Base-by-base conservation (phyloP, 1,140 invertebrate genomes). In the Aporrectodea caliginosa region DNA sequence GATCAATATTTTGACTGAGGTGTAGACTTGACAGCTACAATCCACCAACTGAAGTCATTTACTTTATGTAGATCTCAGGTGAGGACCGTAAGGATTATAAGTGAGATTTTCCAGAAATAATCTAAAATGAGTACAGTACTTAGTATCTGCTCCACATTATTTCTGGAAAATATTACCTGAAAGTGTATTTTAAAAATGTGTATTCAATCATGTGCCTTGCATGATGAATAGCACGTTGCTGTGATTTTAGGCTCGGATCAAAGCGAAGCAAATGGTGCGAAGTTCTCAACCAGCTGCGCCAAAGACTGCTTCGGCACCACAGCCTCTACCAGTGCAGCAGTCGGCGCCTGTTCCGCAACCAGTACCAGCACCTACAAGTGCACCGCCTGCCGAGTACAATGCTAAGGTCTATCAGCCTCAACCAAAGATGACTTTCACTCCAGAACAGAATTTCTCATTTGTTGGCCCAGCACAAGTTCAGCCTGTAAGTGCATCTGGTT, bases 231-330 rank as follows among this genome's bases (percentile, higher is more conserved):
- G 75, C 43, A 43, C n/a, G 16, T 69, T 75, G 2, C 1, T 69
- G 31, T 0, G 43, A 35, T 69, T 35, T 1, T 76, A 89, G 88
- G 94, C 94, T 31, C 90, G 94, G 81, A 95, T 96, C 78, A 96
- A 96, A 90, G 93, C 94, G 75, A 95, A 95, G 88, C 93, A 58
- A 22, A 58, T 58, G 43, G 43, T 58, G 43, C 43, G 43, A 6
- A 12, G 43, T 58, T 58, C 43, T 6, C 43, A 58, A 22, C 43
- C 43, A 22, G 43, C 43, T 22, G 22, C 43, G 43, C 43, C 43
- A 12, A 58, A 58, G 22, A 6, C 43, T 58, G 43, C 43, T 6
- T 58, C 43, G 6, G 43, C 43, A 12, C 43, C 43, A 58, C 43
- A 58, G 43, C 43, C 43, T 58, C 6, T 22, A 22, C 22, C 43